These are phyloP conservation scores for Periophthalmus modestus DNA, from an alignment of 2,113 vertebrate genomes.

Conservation along the genomic window DNA sequence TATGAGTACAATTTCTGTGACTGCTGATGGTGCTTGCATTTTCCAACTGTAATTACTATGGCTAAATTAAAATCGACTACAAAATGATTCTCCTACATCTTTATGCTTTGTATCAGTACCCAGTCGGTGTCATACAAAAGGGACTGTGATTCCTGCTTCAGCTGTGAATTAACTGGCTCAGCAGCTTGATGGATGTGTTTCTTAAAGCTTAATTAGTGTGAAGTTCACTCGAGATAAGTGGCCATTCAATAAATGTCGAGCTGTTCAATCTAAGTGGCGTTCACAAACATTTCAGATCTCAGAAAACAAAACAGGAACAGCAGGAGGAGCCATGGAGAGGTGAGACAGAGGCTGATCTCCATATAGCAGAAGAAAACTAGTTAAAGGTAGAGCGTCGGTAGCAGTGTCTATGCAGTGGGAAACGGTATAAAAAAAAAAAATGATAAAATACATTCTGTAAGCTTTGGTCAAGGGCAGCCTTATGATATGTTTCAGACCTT, in stretches of 20 bases:
- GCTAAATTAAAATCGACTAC: background rate
- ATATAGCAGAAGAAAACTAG: background rate
- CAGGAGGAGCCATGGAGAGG: slow-evolving; percentile 8
- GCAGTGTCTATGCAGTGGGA: too few relatives aligned
- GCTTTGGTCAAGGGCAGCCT: too few relatives aligned
- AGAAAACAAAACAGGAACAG: slow-evolving; percentile 40
- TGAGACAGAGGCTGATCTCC: background rate
- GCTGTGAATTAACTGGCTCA: slow-evolving; percentile 74
- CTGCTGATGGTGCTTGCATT: background rate
- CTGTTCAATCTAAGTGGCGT: slow-evolving; percentile 70
- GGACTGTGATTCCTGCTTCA: slow-evolving; percentile 60
- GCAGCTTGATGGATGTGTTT: slow-evolving; percentile 79
- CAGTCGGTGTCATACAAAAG: slow-evolving; percentile 40
- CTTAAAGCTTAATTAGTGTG: slow-evolving; percentile 81
- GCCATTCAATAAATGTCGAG: slow-evolving; percentile 76
- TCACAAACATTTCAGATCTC: slow-evolving; percentile 66
- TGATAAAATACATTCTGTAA: too few relatives aligned
- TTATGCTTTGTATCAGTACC: slow-evolving; percentile 19
- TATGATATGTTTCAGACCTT: too few relatives aligned
- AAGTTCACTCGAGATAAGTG: slow-evolving; percentile 78
- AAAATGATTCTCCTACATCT: background rate
- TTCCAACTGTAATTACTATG: background rate
- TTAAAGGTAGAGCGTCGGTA: background rate
- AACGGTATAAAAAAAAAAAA: background rate
- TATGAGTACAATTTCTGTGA: background rate